phyloP scores from a whole-genome alignment of 2,113 vertebrate genomes.

The Glareola pratincola region DNA sequence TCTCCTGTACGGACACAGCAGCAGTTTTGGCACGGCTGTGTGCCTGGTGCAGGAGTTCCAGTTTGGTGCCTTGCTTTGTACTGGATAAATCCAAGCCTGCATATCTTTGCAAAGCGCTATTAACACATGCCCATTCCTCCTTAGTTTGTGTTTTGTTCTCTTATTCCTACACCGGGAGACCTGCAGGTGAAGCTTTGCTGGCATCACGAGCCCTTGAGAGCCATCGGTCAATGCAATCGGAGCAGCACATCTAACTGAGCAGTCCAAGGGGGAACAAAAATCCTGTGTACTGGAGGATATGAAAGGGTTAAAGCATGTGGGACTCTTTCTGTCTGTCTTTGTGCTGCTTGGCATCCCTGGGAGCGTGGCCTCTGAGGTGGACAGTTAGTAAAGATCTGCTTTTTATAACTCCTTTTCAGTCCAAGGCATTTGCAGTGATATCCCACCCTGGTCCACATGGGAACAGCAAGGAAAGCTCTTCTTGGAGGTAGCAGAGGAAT shows the following conservation, averaged over 20 bases:
- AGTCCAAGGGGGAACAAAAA: neutral
- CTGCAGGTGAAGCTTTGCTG: neutral
- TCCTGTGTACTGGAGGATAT: neutral
- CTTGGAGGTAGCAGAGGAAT: neutral
- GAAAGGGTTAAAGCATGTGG: neutral
- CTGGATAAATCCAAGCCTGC: neutral
- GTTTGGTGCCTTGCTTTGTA: neutral
- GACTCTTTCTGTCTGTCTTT: neutral
- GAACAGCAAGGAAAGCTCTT: neutral
- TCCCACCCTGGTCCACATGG: neutral
- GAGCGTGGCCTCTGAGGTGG: neutral
- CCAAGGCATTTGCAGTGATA: neutral
- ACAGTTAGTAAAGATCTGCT: neutral
- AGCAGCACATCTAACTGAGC: neutral
- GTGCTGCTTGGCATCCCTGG: neutral
- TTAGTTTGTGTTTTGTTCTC: neutral
- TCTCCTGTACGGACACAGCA: neutral
- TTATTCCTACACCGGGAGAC: neutral
- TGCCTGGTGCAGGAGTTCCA: neutral
- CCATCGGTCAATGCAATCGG: fast-evolving
- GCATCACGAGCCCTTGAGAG: neutral
- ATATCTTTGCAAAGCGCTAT: neutral
- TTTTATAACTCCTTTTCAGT: neutral
- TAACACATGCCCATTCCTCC: neutral
- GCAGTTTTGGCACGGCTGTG: neutral